Evolutionary conservation across 2,797 vertebrate genomes (phyloP), one percentile per base, ranked within the genome.

Genomic region (Bovichtus diacanthus): DNA sequence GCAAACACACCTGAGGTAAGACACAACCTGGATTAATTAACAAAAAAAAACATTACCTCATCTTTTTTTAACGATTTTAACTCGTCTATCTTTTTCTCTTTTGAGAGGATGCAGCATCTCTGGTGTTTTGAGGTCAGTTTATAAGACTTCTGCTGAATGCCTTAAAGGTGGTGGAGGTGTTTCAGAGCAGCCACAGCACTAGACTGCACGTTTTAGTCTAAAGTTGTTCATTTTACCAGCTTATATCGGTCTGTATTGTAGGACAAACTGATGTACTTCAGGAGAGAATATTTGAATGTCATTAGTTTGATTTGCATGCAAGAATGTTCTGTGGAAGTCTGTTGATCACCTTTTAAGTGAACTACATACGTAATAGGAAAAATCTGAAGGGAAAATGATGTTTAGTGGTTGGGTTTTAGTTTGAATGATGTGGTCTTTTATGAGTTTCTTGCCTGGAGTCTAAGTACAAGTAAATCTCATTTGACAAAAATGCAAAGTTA

Each of bases 1-100:
- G 82, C 76, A 63, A 82, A 85, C 78, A 76, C 82, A 87, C 86
- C 88, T 90, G 87, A 93, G 91, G 92, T 93, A 93, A 67, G 90
- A 84, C 74, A 81, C 80, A 81, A 75, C 75, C 74, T 79, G 44
- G 15, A 74, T 80, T 83, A 56, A 76, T 54, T 11, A 27, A 67
- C 60, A 59, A 71, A 64, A 75, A n/a, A 25, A 47, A 36, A 31
- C n/a, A n/a, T 15, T 2, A 44, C 5, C 8, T 63, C 16, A 12
- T 18, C 21, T 56, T 58, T 53, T 8, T 1, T 9, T 34, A 1
- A 53, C 9, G 0, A 23, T 41, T 41, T 25, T 27, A 53, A 21
- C 9, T 64, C 18, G 21, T 51, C 0, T 1, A 70, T 21, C 16
- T 68, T 61, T 11, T 34, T 61, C 9, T 38, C 39, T 27, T 69